phyloP scores from a whole-genome alignment of 2,888 invertebrate genomes.

The Diplolepis rosae region DNA sequence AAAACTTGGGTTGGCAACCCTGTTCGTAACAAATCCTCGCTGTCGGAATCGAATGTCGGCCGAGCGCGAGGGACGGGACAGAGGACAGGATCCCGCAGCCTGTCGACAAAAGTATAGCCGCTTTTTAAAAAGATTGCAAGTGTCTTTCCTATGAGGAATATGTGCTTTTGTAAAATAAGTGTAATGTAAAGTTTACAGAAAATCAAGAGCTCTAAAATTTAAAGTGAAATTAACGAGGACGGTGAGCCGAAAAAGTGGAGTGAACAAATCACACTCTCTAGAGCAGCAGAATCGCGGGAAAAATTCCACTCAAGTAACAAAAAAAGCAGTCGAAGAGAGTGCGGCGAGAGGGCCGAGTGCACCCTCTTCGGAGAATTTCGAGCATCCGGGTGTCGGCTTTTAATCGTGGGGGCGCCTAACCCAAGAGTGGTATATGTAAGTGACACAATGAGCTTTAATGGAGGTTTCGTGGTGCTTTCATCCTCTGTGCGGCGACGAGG shows the following conservation, averaged over 20 bases:
- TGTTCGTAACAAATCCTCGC: slow-evolving; percentile 2
- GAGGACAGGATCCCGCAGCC: slow-evolving; percentile 46
- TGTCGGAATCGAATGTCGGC: slow-evolving; percentile 42
- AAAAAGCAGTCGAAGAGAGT: neutral
- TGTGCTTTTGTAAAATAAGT: neutral
- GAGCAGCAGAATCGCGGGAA: slow-evolving; percentile 4
- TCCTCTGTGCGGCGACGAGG: slow-evolving; percentile 2
- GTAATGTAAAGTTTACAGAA: neutral
- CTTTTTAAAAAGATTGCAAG: slow-evolving; percentile 31
- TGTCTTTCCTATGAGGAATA: neutral
- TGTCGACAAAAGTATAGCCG: slow-evolving; percentile 40
- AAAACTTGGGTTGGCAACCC: slow-evolving; percentile 25
- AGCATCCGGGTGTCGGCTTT: slow-evolving; percentile 8
- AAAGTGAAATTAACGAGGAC: neutral
- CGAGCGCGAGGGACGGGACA: slow-evolving; percentile 45
- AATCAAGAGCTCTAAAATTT: neutral
- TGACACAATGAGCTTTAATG: slow-evolving; percentile 39
- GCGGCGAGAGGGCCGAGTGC: neutral
- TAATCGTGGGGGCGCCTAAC: neutral
- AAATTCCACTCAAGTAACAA: neutral
- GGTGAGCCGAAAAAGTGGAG: neutral
- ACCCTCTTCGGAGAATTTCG: neutral
- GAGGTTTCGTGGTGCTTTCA: slow-evolving; percentile 34
- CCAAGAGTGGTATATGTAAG: neutral
- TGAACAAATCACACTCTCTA: slow-evolving; percentile 8